Evolutionary conservation across 2,888 invertebrate genomes (phyloP), one percentile per base, ranked within the genome.

Genomic region (Sarcophaga rosellei): DNA sequence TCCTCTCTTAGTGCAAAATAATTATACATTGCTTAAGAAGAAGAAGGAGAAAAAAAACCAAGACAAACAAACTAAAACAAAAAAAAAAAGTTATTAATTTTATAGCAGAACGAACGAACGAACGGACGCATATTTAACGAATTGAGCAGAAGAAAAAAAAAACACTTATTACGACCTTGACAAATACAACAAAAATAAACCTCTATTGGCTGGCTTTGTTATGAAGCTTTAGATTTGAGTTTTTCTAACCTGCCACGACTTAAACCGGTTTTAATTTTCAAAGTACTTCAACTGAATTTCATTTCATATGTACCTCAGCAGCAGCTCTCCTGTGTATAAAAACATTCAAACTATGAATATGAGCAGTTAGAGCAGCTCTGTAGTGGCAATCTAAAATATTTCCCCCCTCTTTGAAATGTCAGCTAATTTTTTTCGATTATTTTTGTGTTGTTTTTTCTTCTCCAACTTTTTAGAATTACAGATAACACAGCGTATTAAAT

Each of bases 181-280:
- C 72, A 77, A 77, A 82, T 72, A 45, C 61, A 45, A 35, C 70
- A 47, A 15, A 12, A 66, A 77, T 35, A 76, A 8, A 35, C 35
- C 35, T 35, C 35, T 35, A 35, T 35, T 35, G 35, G 35, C 35
- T 81, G 35, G 45, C 61, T 80, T 79, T 53, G 20, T 80, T 68
- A 62, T 62, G 62, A 21, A 12, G 23, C 47, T 72, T 76, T 69
- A 63, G 68, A 57, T 62, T 70, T 63, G 53, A n/a, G n/a, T 57
- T 72, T 75, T 79, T 84, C 66, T 80, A 84, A 84, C 68, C 83
- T 79, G 84, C 70, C 79, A 62, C 23, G 17, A 23, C 5, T 45
- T 45, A 78, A 84, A 84, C 78, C 83, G 68, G 83, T 79, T 84
- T 74, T 20, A 4, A 65, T 70, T 47, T 77, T 61, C 21, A 53